Evolutionary conservation across 2,797 vertebrate genomes (phyloP), one percentile per base, ranked within the genome.

Genomic region (Chelidonichthys spinosus): DNA sequence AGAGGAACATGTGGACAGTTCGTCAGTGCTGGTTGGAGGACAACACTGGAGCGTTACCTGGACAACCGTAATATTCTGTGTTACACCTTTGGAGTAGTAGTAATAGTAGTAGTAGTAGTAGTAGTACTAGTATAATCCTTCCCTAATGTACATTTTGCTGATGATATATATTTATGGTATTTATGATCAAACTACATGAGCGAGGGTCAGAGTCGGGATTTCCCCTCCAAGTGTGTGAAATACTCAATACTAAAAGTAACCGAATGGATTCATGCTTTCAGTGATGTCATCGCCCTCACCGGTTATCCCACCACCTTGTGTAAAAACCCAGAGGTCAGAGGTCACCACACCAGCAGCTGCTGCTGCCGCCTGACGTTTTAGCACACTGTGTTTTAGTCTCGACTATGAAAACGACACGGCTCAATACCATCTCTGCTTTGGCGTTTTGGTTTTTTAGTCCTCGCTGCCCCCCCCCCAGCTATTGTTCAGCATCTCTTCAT

Each of bases 401-500:
- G 25, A 25, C 25, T 25, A 25, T 25, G 25, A 25, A 37, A 52
- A 25, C 11, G 3, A 6, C 35, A 36, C 18, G 18, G 35, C 35
- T 63, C 60, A 7, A 4, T 6, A 60, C 69, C 64, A 46, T 10
- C 6, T 63, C 43, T 11, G 1, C 33, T 53, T 39, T 2, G n/a
- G 42, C 17, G 6, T 70, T 11, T 60, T 6, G 14, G 13, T n/a
- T 3, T 47, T 47, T 15, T 46, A 2, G 44, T 63, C 11, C 49
- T 52, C n/a, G 18, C 47, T 72, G 13, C 55, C 1, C 32, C 18
- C 43, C 69, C 64, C 18, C 67, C 40, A 66, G 64, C 73, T 11
- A 47, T 80, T 73, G 86, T 82, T 85, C 76, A 64, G 69, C 79
- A 67, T 83, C 78, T 85, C 81, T 68, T 81, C 73, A 61, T 84